Evolutionary conservation across 2,888 invertebrate genomes (phyloP), one percentile per base, ranked within the genome.

Genomic region (Drosophila anceps): DNA sequence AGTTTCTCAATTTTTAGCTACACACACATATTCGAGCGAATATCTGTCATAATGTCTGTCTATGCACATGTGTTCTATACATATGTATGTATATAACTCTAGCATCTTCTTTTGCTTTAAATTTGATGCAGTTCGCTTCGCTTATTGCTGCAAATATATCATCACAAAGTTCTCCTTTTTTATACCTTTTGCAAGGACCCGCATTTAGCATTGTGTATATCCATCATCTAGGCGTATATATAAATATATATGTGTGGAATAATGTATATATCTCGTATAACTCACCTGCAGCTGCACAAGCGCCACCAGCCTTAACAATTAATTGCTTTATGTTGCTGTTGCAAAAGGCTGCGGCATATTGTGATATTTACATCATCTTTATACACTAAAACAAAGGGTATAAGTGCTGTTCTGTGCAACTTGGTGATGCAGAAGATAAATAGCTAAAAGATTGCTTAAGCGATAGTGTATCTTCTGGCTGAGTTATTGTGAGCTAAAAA

Each of bases 261-360:
- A 50, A 61, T 63, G 44, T 62, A 54, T 80, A 66, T 66, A 71
- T 70, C 51, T 69, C 66, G 54, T 78, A 78, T 79, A 81, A 67
- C 79, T 81, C 69, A 81, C 73, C 81, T 74, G 78, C 82, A 81
- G 73, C 78, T 77, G 79, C 69, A 81, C 60, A 64, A 78, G 37
- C 61, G 66, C 74, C 62, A 62, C 62, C 54, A 72, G 81, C 78
- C 64, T 81, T 62, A 69, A 70, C 73, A 83, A 81, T 81, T 83
- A 81, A 81, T 81, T 83, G 84, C 68, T 73, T 69, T 72, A 81
- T 71, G 72, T 50, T 62, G 54, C 76, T 44, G 69, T 48, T 61
- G 59, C 41, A 61, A 70, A 70, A 63, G 57, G 62, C 64, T 68
- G 76, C 57, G 67, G 67, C 65, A 74, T 68, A 55, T 66, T 65